Base-by-base conservation (phyloP, 1,140 invertebrate species). In the Meloidogyne hapla region DNA sequence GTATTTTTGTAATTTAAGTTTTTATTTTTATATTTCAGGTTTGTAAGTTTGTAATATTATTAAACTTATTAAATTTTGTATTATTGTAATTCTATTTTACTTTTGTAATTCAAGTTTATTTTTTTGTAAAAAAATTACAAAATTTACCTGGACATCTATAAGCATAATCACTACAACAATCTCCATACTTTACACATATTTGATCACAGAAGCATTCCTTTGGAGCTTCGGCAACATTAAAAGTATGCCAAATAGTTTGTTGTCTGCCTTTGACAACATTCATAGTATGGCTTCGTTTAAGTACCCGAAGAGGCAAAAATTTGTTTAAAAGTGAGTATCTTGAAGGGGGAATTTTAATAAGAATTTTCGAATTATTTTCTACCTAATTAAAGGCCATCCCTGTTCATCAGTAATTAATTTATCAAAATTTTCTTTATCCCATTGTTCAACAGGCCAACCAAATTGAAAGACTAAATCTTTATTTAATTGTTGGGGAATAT, bases 201-300 rank as follows among this genome's bases (percentile, higher is more conserved):
- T 73, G 25, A 38, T 73, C 71, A 21, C 71, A 73, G 21, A 73
- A 73, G 56, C 71, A 73, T 9, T 73, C 71, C 21, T 25, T 56
- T 8, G 18, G 48, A 6, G 48, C 18, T 6, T 56, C 48, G 5
- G 12, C 48, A 5, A 56, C 18, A 56, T 56, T 56, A n/a, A 56
- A 56, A 56, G 48, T 56, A 21, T 56, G 48, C 48, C 48, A 56
- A 56, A n/a, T 6, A n/a, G 18, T 18, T 4, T n/a, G 18, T 56
- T 56, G 48, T 56, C 48, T 56, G 12, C 48, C 48, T 56, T 56
- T 56, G 1, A 56, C 18, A 6, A 13, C 18, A n/a, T 56, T 18
- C n/a, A 56, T 56, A 5, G 48, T 56, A 56, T 63, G 42, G 56
- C 71, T 61, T 3, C 71, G 71, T 63, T 64, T 73, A 1, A 73